Base-by-base conservation (phyloP, 2,888 invertebrate species). In the Xestia c-nigrum region DNA sequence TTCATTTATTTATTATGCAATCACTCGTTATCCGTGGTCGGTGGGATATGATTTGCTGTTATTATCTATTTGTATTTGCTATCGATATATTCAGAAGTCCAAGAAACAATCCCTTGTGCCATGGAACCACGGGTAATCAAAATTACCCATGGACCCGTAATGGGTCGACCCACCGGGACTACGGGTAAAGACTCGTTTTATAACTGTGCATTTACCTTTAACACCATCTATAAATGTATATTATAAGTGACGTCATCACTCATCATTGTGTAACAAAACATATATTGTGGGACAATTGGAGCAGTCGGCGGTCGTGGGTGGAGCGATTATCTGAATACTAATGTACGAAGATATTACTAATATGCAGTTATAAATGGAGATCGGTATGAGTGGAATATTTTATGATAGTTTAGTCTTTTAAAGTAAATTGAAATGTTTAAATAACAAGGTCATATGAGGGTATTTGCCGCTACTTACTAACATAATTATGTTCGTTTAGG, bases 271-370 rank as follows among this genome's bases (percentile, higher is more conserved):
- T 80, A 81, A 84, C 68, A 55, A 57, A 79, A 72, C 78, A 77
- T 74, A 72, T 70, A 66, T 47, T 70, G 65, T 59, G 80, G 80
- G 88, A 90, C 90, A 92, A 93, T 89, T 90, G 91, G 92, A 88
- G 83, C 88, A 87, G 9, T 81, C 87, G 93, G 83, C 88, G 88
- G 9, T 81, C 87, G 93, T 92, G 91, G 92, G 93, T 74, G 72
- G 92, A 73, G 10, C 81, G 80, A 89, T 90, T 91, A 90, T 89
- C 83, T 76, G 90, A 89, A 92, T 91, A 89, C 90, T 89, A 91
- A 92, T 90, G 83, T 76, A 61, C n/a, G 43, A 83, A 85, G 81
- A 83, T 84, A 84, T 85, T 81, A 72, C 66, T 76, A 65, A 69
- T 43, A 59, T 69, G 76, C 19, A 14, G 47, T 14, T 46, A n/a